Evolutionary conservation across 2,113 vertebrate species (phyloP).

Genomic region (Oncorhynchus gorbuscha): DNA sequence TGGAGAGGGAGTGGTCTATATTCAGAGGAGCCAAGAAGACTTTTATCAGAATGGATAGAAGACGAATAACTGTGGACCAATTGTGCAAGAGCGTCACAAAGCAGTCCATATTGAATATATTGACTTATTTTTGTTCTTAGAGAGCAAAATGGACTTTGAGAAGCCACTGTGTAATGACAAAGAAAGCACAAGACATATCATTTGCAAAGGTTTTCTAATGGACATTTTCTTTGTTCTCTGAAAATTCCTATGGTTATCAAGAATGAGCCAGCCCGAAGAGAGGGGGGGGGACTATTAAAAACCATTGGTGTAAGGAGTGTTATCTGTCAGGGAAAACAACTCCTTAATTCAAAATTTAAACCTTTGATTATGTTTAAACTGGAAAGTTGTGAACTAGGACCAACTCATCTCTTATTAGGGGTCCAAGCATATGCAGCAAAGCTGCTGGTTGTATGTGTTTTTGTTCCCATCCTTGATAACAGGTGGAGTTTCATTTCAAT

Average conservation of each 20-base stretch:
- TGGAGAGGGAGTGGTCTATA: background rate
- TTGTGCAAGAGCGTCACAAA: no score
- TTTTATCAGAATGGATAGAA: no score
- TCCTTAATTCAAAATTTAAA: no score
- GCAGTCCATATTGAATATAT: background rate
- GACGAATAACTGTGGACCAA: no score
- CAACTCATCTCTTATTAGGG: background rate
- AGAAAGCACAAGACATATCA: conserved; percentile 30
- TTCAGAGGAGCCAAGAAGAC: background rate
- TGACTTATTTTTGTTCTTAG: conserved; percentile 10
- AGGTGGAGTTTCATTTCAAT: no score
- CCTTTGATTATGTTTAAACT: background rate
- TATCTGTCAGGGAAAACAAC: background rate
- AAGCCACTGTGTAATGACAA: background rate
- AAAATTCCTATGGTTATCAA: background rate
- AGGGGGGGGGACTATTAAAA: background rate
- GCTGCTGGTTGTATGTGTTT: background rate
- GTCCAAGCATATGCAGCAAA: background rate
- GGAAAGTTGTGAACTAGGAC: conserved; percentile 9
- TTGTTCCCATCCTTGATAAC: background rate
- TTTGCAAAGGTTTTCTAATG: background rate
- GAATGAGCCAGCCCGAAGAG: background rate
- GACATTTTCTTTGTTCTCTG: background rate
- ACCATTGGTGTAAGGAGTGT: background rate
- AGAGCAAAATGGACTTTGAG: conserved; percentile 15